Evolutionary conservation across 1,140 invertebrate genomes (phyloP), one percentile per base, ranked within the genome.

Genomic region (Euwallacea similis): DNA sequence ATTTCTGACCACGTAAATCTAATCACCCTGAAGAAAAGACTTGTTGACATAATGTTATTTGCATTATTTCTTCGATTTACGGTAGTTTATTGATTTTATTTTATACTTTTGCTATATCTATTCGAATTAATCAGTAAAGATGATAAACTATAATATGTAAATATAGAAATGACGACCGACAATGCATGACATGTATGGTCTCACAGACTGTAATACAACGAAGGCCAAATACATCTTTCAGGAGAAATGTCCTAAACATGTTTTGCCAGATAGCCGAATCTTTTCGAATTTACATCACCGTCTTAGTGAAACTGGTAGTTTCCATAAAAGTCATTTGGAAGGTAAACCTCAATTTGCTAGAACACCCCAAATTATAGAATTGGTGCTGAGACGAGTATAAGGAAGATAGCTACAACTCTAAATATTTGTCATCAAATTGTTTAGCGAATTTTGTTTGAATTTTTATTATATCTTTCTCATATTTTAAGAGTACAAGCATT

Each of bases 321-420:
- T 54, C 41, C 44, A 42, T 43, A 53, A 50, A 53, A 13, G 47
- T 53, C 50, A 15, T 54, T 65, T 15, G 10, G 58, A 69, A 42
- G 33, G 59, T n/a, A 61, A 11, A 21, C 56, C 67, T 50, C 21
- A 46, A 41, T 33, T 42, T 43, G 33, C 62, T 10, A 46, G 56
- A 69, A 61, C 46, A 61, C 43, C 62, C 15, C 44, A 66, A 71
- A 50, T 72, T 42, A 63, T 67, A 41, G 70, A 72, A 67, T 54
- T 54, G 44, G 70, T 53, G 56, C 58, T 67, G 55, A 46, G 11
- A 62, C 59, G 50, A 67, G 65, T 58, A 67, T 46, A 33, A 61
- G 58, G 21, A 67, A 61, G 7, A 72, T 72, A 11, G 55, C 46
- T 46, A 33, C 21, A 42, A 58, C 44, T 46, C 7, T 67, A 41